A percentile compares a stretch with the other conserved stretches of the same genome.
Conservation (phyloP, 2,888 invertebrate species). For the Caenorhabditis japonica region DNA sequence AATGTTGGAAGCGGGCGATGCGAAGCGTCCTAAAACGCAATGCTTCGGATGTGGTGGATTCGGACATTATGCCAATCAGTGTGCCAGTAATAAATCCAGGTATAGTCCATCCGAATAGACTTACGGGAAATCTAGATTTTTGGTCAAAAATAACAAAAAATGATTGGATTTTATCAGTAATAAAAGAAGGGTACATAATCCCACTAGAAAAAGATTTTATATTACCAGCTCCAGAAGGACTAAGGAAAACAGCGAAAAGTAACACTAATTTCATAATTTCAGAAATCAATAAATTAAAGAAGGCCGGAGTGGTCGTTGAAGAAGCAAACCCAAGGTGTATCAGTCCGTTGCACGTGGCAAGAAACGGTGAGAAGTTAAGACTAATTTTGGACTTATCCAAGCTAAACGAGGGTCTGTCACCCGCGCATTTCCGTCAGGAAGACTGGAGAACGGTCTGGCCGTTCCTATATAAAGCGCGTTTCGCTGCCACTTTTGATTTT, state of each 20-base stretch:
- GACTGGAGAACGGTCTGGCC: too few species aligned
- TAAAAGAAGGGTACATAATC: background rate
- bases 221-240: background rate
- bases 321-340: background rate
- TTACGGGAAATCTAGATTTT: background rate
- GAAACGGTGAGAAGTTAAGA: slow-evolving; percentile 7
- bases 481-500: slow-evolving; percentile 21
- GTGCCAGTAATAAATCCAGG: background rate
- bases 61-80: background rate
- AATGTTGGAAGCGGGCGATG: too few species aligned
- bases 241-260: background rate
- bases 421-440: slow-evolving; percentile 5
- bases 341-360: slow-evolving; percentile 3
- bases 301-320: background rate
- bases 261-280: background rate
- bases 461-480: background rate
- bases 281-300: background rate
- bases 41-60: background rate
- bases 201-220: background rate
- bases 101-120: background rate
- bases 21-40: too few species aligned
- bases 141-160: background rate
- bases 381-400: slow-evolving; percentile 2
- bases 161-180: background rate
- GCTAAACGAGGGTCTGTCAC: slow-evolving; percentile 1